Conservation (phyloP, 2,888 invertebrate genomes). For the Catotricha subobsoleta region DNA sequence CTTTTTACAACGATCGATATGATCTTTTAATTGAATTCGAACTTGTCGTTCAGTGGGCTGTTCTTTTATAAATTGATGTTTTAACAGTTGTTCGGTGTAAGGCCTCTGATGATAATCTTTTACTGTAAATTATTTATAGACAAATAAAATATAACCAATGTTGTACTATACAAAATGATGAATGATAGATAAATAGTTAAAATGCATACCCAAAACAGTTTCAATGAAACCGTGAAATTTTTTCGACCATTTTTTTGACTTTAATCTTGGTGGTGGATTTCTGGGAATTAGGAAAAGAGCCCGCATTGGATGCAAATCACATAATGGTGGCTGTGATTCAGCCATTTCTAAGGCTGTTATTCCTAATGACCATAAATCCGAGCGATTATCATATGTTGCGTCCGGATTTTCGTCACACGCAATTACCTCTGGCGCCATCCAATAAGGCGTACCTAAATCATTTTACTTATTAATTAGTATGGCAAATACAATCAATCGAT, state of each 20-base stretch:
- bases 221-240: slow-evolving; percentile 98
- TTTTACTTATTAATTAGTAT: background rate
- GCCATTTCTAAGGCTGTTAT: slow-evolving; percentile 99
- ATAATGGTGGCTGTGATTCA: slow-evolving; percentile 96
- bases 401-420: slow-evolving; percentile 99
- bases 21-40: slow-evolving; percentile 95
- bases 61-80: slow-evolving; percentile 95
- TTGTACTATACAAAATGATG: background rate
- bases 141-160: background rate
- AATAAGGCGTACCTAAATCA: slow-evolving; percentile 68
- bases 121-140: slow-evolving; percentile 31
- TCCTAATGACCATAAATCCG: slow-evolving; percentile 80
- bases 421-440: slow-evolving; percentile 99
- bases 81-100: slow-evolving; percentile 92
- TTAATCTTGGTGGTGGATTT: slow-evolving; percentile 92
- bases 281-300: slow-evolving; percentile 96
- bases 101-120: slow-evolving; percentile 99
- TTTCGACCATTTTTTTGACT: slow-evolving; percentile 95
- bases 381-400: slow-evolving; percentile 97
- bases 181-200: background rate
- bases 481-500: background rate
- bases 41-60: slow-evolving; percentile 98
- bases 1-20: slow-evolving; percentile 93
- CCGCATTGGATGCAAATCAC: slow-evolving; percentile 99
- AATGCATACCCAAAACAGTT: slow-evolving; percentile 52